Evolutionary conservation across 2,888 invertebrate species (phyloP).

Genomic region (Cheilosia impressa): DNA sequence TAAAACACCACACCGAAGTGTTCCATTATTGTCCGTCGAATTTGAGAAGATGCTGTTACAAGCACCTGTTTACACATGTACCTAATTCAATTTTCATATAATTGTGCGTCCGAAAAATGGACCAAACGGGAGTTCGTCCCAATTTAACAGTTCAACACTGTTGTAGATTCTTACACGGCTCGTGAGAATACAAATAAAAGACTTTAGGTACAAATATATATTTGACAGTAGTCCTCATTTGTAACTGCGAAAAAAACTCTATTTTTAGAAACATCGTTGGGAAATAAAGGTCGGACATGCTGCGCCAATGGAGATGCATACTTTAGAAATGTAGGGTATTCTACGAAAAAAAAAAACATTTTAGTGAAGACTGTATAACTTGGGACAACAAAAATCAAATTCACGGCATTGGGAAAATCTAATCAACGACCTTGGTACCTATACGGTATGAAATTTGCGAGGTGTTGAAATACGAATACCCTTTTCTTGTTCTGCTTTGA

Average conservation of each 20-base stretch:
- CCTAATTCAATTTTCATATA: conserved; percentile 26
- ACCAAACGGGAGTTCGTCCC: neutral
- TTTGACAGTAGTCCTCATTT: neutral
- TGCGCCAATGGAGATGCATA: too few species aligned
- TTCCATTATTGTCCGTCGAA: conserved; percentile 18
- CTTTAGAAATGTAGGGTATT: too few species aligned
- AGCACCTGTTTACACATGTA: neutral
- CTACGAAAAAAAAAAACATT: too few species aligned
- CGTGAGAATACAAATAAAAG: conserved; percentile 8
- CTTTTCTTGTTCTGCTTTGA: too few species aligned
- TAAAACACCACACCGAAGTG: conserved; percentile 2
- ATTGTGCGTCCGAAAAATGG: conserved; percentile 1
- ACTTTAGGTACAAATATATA: neutral
- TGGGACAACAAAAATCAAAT: too few species aligned
- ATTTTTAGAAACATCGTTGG: neutral
- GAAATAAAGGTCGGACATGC: too few species aligned
- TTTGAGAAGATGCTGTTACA: neutral
- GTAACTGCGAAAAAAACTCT: conserved; percentile 2
- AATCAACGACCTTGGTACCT: too few species aligned
- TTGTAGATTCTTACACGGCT: neutral
- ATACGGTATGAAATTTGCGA: too few species aligned
- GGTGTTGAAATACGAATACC: too few species aligned
- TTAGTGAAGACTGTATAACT: too few species aligned
- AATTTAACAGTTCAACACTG: neutral
- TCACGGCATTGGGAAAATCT: too few species aligned